Evolutionary conservation across 2,797 vertebrate species (phyloP).

Genomic region (Manis crassicaudata): DNA sequence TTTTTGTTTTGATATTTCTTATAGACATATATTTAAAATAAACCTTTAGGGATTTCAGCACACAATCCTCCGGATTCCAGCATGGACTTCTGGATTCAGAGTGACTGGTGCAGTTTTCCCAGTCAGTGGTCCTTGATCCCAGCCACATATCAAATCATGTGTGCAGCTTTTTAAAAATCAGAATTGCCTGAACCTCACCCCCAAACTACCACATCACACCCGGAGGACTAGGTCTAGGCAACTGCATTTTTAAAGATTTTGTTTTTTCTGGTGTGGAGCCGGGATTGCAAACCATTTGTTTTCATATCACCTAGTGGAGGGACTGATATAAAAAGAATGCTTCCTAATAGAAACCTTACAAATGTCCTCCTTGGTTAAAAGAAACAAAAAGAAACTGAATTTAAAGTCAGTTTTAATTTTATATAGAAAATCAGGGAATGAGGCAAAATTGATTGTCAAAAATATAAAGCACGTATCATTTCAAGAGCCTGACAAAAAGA

Average conservation of each 20-base stretch:
- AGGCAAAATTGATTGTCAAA: neutral
- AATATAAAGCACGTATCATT: neutral
- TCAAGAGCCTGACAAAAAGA: constrained; percentile 11
- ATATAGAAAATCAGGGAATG: neutral
- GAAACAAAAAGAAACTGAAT: neutral
- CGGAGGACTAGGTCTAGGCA: neutral
- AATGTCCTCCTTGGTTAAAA: neutral
- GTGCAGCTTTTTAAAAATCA: neutral
- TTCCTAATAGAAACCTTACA: neutral
- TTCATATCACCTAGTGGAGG: neutral
- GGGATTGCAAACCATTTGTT: neutral
- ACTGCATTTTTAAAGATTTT: neutral
- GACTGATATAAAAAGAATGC: neutral
- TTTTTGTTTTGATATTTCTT: neutral
- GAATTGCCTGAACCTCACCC: neutral
- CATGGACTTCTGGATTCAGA: neutral
- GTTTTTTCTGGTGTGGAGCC: neutral
- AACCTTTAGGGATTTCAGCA: neutral
- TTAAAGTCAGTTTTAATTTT: constrained; percentile 15
- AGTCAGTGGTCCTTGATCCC: neutral
- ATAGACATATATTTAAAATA: neutral
- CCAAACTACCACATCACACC: neutral
- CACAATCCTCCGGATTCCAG: neutral
- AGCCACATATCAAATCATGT: neutral
- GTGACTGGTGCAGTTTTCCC: neutral